phyloP scores from a whole-genome alignment of 2,113 vertebrate genomes.

The Melierax canorus region DNA sequence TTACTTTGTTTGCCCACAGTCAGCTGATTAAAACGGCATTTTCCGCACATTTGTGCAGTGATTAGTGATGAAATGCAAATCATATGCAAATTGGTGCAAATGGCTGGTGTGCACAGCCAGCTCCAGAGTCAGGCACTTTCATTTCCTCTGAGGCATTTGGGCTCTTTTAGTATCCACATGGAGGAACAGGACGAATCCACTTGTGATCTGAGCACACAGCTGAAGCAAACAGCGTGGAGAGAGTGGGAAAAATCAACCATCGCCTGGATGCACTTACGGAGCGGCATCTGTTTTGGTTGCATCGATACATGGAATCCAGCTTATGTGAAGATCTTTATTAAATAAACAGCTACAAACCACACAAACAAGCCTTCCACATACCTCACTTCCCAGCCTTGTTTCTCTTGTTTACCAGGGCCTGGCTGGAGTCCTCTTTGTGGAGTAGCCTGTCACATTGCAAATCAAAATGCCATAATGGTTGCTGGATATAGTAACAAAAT shows the following conservation, averaged over 20 bases:
- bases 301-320: neutral
- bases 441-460: neutral
- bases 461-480: neutral
- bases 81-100: slow-evolving; percentile 25
- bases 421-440: neutral
- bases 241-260: neutral
- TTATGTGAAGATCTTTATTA: neutral
- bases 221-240: accelerated
- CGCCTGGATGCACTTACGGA: neutral
- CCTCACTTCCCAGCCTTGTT: neutral
- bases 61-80: slow-evolving; percentile 39
- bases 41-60: neutral
- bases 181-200: neutral
- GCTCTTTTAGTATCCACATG: neutral
- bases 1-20: slow-evolving; percentile 17
- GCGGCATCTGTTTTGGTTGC: neutral
- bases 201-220: neutral
- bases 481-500: neutral
- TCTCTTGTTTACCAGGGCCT: neutral
- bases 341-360: neutral
- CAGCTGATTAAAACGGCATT: neutral
- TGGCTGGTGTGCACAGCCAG: neutral
- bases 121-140: neutral
- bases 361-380: neutral
- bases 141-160: neutral